These are phyloP conservation scores for Calypte anna DNA, from an alignment of 2,113 vertebrate species.

Conservation along the genomic window DNA sequence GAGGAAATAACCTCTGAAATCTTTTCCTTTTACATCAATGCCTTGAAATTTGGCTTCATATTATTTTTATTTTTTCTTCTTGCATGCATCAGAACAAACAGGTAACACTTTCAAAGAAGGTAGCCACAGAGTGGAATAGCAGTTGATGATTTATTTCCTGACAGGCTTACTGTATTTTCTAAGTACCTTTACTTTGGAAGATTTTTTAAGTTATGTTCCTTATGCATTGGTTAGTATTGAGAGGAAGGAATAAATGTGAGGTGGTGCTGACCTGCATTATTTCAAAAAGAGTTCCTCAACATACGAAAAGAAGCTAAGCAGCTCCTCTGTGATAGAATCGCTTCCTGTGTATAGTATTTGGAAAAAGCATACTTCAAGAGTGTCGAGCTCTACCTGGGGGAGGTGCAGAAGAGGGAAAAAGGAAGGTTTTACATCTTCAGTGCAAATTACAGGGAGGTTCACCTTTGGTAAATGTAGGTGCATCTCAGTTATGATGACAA, in stretches of 20 bases:
- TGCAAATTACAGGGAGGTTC: background rate
- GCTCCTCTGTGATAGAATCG: background rate
- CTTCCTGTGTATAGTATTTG: background rate
- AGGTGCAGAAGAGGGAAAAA: background rate
- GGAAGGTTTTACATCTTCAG: background rate
- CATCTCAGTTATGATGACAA: conserved; percentile 24
- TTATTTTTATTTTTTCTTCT: accelerated
- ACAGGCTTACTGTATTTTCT: background rate
- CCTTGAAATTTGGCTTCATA: background rate
- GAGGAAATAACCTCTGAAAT: background rate
- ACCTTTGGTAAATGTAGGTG: conserved; percentile 19
- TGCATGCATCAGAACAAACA: background rate
- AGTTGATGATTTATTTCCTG: conserved; percentile 44
- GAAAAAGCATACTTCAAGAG: background rate
- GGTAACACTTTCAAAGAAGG: background rate
- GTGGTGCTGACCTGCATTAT: background rate
- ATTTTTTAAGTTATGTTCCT: background rate
- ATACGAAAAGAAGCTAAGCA: background rate
- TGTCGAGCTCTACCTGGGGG: background rate
- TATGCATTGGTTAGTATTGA: background rate
- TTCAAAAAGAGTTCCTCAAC: background rate
- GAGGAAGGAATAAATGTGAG: background rate
- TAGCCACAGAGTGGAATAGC: background rate
- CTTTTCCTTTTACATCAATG: background rate
- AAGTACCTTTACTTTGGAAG: conserved; percentile 6